Percentiles rank a stretch among this genome's conserved stretches.
phyloP scores from a whole-genome alignment of 1,140 invertebrate genomes.

The Phocides pigmalion region DNA sequence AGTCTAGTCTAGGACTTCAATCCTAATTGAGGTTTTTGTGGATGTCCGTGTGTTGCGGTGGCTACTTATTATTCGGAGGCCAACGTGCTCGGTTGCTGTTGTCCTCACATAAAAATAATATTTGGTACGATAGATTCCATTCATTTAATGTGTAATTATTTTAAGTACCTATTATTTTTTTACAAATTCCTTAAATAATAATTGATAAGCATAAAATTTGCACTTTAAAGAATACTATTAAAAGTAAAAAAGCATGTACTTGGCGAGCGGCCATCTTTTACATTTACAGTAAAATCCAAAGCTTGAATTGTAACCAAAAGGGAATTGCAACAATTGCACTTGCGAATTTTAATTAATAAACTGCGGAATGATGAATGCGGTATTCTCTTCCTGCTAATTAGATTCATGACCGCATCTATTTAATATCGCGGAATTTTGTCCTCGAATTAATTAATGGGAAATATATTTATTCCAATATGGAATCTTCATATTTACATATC shows the following conservation, averaged over 20 bases:
- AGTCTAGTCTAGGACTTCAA: too few relatives aligned
- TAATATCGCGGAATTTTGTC: background rate
- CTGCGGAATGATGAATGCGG: slow-evolving; percentile 24
- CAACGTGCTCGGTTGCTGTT: too few relatives aligned
- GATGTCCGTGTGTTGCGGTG: too few relatives aligned
- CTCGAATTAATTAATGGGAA: background rate
- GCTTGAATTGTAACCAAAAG: slow-evolving; percentile 19
- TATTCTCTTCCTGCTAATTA: slow-evolving; percentile 23
- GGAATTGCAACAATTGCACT: slow-evolving; percentile 30
- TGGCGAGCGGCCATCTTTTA: slow-evolving; percentile 20
- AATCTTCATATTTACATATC: too few relatives aligned
- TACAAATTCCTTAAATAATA: background rate
- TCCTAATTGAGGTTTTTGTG: too few relatives aligned
- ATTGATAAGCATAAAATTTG: background rate
- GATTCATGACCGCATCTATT: slow-evolving; percentile 15
- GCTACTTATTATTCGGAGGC: too few relatives aligned
- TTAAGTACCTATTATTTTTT: too few relatives aligned
- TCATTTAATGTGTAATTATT: too few relatives aligned
- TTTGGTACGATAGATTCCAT: too few relatives aligned
- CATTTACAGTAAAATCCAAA: slow-evolving; percentile 13
- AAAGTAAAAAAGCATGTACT: slow-evolving; percentile 2
- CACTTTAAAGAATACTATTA: background rate
- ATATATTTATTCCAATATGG: background rate
- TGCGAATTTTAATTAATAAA: slow-evolving; percentile 32
- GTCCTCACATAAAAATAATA: too few relatives aligned